A percentile compares a stretch with the other conserved stretches of the same genome.
phyloP scores from a whole-genome alignment of 2,888 invertebrate genomes.

The Pocota personata region DNA sequence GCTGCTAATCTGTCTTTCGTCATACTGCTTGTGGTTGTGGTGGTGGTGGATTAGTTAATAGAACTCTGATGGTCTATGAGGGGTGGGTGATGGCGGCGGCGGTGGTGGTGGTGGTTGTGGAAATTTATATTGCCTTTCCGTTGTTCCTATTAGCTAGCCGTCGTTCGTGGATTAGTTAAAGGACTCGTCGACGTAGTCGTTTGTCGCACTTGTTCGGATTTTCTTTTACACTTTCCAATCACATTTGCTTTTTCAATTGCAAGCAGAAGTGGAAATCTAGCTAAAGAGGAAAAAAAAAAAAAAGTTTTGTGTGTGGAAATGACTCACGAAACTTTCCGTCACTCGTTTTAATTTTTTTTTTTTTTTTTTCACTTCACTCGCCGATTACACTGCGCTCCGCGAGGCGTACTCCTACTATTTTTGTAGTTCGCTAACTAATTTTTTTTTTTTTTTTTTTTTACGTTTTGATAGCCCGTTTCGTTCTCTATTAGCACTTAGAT shows the following conservation, averaged over 20 bases:
- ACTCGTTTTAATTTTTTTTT: slow-evolving; percentile 52
- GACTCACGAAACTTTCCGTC: slow-evolving; percentile 70
- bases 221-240: slow-evolving; percentile 37
- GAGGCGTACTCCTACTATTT: slow-evolving; percentile 54
- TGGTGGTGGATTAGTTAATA: slow-evolving; percentile 46
- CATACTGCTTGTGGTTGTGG: slow-evolving; percentile 84
- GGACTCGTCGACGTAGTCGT: not conserved
- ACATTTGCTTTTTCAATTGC: slow-evolving; percentile 31
- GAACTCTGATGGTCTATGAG: slow-evolving; percentile 25
- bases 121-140: slow-evolving; percentile 38
- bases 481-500: slow-evolving; percentile 55
- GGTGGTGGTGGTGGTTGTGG: slow-evolving; percentile 25
- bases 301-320: slow-evolving; percentile 45
- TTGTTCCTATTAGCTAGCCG: slow-evolving; percentile 33
- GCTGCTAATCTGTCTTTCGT: slow-evolving; percentile 99
- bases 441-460: slow-evolving; percentile 29
- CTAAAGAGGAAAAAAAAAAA: slow-evolving; percentile 36
- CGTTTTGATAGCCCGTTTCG: slow-evolving; percentile 39
- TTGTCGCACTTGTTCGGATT: slow-evolving; percentile 30
- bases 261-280: not conserved
- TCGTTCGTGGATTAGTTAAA: slow-evolving; percentile 35
- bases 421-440: slow-evolving; percentile 30
- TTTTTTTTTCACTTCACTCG: slow-evolving; percentile 30
- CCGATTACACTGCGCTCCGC: slow-evolving; percentile 60
- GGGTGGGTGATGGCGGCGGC: slow-evolving; percentile 44